Conservation (phyloP, 2,888 invertebrate genomes). For the Sinhomidia bicolor region DNA sequence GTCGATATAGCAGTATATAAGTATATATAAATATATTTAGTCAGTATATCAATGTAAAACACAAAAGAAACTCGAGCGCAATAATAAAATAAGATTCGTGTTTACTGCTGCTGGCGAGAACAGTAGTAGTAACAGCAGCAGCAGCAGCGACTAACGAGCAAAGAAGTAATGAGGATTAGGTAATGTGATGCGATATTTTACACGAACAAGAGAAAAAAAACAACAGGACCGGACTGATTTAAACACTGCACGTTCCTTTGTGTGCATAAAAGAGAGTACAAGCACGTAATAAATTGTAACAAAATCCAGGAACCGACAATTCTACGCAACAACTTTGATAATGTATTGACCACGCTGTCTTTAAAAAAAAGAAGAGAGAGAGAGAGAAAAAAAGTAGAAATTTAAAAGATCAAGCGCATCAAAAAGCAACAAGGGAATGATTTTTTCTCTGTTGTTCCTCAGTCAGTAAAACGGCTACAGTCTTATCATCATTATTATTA, state of each 20-base stretch:
- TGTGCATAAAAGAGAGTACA: background rate
- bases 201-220: conserved; percentile 24
- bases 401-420: background rate
- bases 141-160: background rate
- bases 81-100: background rate
- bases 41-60: too few relatives aligned
- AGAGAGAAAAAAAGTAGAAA: too few relatives aligned
- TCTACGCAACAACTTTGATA: conserved; percentile 28
- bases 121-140: background rate
- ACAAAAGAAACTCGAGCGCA: background rate
- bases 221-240: conserved; percentile 64
- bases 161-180: conserved; percentile 34
- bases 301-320: conserved; percentile 50
- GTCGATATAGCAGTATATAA: background rate
- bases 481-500: background rate
- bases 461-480: background rate
- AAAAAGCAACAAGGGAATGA: background rate
- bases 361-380: background rate
- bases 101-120: background rate
- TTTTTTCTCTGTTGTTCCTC: background rate
- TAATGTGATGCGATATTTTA: background rate
- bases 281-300: conserved; percentile 57
- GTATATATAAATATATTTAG: too few relatives aligned
- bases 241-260: conserved; percentile 47
- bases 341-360: conserved; percentile 40